phyloP scores from a whole-genome alignment of 2,113 vertebrate genomes.

The Butorides virescens region DNA sequence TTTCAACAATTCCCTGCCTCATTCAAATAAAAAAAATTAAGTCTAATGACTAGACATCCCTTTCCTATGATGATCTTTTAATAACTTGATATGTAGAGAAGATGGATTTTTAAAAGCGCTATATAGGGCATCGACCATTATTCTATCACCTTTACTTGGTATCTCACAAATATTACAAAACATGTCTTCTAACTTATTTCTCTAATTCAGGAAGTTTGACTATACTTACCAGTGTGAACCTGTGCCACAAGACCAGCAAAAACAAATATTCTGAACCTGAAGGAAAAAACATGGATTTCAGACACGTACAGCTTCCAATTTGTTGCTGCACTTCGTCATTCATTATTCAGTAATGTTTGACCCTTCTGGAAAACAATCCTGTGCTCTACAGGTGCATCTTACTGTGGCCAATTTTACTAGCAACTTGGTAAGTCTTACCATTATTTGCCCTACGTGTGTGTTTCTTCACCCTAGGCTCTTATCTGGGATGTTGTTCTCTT shows the following conservation, averaged over 20 bases:
- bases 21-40: not conserved
- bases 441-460: not conserved
- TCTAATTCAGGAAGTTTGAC: not conserved
- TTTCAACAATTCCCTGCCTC: not conserved
- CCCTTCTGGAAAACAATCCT: not conserved
- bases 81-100: not conserved
- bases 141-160: not conserved
- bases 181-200: not conserved
- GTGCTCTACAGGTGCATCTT: not conserved
- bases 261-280: not conserved
- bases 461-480: not conserved
- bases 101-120: not conserved
- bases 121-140: not conserved
- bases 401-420: not conserved
- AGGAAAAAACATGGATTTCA: not conserved
- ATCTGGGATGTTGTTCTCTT: not conserved
- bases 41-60: not conserved
- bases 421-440: not conserved
- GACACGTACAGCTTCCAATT: not conserved
- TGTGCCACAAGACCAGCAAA: not conserved
- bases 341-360: not conserved
- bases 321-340: not conserved
- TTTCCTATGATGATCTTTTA: not conserved
- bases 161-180: not conserved
- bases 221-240: not conserved